Evolutionary conservation across 2,113 vertebrate species (phyloP).

Genomic region (Synodontis membranacea): DNA sequence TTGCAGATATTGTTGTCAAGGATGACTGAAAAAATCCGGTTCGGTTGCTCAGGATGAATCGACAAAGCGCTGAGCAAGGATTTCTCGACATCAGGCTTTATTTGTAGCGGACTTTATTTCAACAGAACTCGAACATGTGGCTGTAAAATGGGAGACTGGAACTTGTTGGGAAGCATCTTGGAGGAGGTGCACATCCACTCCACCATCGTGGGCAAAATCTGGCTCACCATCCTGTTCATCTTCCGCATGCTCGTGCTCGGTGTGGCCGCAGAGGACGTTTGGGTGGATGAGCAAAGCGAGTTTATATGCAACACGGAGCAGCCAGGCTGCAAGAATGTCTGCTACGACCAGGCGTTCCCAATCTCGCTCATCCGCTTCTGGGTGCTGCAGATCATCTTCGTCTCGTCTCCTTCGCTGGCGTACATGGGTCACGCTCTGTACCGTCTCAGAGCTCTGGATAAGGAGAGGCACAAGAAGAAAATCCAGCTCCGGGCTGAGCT

Average conservation of each 20-base stretch:
- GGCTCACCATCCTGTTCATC: slow-evolving; percentile 93
- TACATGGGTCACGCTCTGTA: slow-evolving; percentile 95
- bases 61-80: neutral
- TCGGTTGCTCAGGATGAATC: neutral
- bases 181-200: slow-evolving; percentile 95
- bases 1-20: neutral
- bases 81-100: neutral
- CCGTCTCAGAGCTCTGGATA: slow-evolving; percentile 83
- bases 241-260: slow-evolving; percentile 93
- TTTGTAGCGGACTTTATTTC: neutral
- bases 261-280: slow-evolving; percentile 90
- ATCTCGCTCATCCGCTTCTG: slow-evolving; percentile 94
- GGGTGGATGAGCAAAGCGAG: slow-evolving; percentile 89
- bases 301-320: slow-evolving; percentile 94
- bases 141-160: slow-evolving; percentile 92
- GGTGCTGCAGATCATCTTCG: slow-evolving; percentile 93
- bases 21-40: neutral
- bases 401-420: slow-evolving; percentile 89
- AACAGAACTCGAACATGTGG: slow-evolving; percentile 61
- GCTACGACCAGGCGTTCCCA: slow-evolving; percentile 89
- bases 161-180: slow-evolving; percentile 88
- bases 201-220: slow-evolving; percentile 92
- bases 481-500: slow-evolving; percentile 79
- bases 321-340: slow-evolving; percentile 89
- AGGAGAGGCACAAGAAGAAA: slow-evolving; percentile 81